Percentiles rank a stretch among this genome's conserved stretches.
Evolutionary conservation across 2,888 invertebrate genomes (phyloP).

Genomic region (Drosophila nr. fundita): DNA sequence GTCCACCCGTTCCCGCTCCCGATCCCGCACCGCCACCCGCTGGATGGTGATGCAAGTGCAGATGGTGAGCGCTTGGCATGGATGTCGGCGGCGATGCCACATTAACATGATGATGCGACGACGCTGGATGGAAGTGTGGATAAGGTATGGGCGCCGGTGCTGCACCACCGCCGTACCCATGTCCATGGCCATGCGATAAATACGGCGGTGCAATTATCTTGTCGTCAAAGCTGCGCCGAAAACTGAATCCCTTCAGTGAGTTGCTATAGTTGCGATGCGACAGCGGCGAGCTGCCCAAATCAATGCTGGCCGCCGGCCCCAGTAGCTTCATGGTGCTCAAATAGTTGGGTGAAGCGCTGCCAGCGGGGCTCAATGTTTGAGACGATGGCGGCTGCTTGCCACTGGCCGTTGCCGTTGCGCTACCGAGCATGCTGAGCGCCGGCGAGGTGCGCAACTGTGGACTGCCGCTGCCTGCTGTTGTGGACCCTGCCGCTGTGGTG

Average conservation of each 20-base stretch:
- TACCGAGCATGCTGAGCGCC: slow-evolving; percentile 73
- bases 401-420: slow-evolving; percentile 66
- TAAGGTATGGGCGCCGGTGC: slow-evolving; percentile 64
- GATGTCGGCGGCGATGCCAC: slow-evolving; percentile 44
- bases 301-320: slow-evolving; percentile 82
- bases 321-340: slow-evolving; percentile 77
- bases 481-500: slow-evolving; percentile 32
- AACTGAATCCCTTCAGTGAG: slow-evolving; percentile 83
- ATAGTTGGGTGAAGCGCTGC: slow-evolving; percentile 66
- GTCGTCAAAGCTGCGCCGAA: slow-evolving; percentile 84
- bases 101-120: slow-evolving; percentile 56
- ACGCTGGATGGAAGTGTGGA: slow-evolving; percentile 75
- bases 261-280: slow-evolving; percentile 82
- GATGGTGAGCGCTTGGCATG: slow-evolving; percentile 56
- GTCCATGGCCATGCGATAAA: slow-evolving; percentile 56
- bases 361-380: slow-evolving; percentile 74
- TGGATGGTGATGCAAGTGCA: slow-evolving; percentile 74
- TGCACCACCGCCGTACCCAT: slow-evolving; percentile 26
- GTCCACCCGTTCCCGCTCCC: slow-evolving; percentile 26
- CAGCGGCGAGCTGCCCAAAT: slow-evolving; percentile 81
- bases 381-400: slow-evolving; percentile 63
- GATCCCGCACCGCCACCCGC: slow-evolving; percentile 11
- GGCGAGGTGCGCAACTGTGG: slow-evolving; percentile 78
- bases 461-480: slow-evolving; percentile 65
- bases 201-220: slow-evolving; percentile 81